Evolutionary conservation across 30 jellyfish, hydroid and myxozoan species (phyloP).

Genomic region (Cassiopea xamachana): DNA sequence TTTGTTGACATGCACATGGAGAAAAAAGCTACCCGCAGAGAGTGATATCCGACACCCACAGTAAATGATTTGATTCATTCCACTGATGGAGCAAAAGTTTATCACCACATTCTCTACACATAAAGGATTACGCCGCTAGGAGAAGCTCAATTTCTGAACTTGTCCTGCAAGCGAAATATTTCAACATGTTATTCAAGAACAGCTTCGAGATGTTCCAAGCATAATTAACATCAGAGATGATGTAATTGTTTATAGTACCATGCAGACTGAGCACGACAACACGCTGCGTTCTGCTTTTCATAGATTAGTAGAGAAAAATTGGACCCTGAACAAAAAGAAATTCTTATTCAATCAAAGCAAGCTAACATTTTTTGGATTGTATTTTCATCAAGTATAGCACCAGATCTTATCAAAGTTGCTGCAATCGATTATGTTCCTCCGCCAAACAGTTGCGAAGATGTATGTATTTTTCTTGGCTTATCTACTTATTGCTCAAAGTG

Average conservation of each 20-base stretch:
- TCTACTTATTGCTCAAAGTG: no score
- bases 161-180: slow-evolving; percentile 35
- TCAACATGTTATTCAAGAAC: slow-evolving; percentile 43
- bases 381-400: no score
- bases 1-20: slow-evolving; percentile 24
- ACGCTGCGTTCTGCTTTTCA: no score
- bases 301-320: no score
- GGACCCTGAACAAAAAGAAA: no score
- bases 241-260: slow-evolving; percentile 16
- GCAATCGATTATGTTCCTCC: no score
- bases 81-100: slow-evolving; percentile 31
- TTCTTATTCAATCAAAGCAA: no score
- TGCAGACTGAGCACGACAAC: not conserved
- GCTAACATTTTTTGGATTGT: no score
- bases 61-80: slow-evolving; percentile 30
- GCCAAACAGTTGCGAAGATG: no score
- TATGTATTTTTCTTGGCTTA: no score
- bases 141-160: slow-evolving; percentile 27
- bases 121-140: slow-evolving; percentile 30
- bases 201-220: slow-evolving; percentile 23
- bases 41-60: slow-evolving; percentile 24
- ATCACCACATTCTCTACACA: slow-evolving; percentile 40
- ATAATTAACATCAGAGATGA: slow-evolving; percentile 21
- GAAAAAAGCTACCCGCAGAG: slow-evolving; percentile 19
- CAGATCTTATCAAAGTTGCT: no score